Evolutionary conservation across 2,113 vertebrate genomes (phyloP).

Genomic region (Dendrocopos noguchii): DNA sequence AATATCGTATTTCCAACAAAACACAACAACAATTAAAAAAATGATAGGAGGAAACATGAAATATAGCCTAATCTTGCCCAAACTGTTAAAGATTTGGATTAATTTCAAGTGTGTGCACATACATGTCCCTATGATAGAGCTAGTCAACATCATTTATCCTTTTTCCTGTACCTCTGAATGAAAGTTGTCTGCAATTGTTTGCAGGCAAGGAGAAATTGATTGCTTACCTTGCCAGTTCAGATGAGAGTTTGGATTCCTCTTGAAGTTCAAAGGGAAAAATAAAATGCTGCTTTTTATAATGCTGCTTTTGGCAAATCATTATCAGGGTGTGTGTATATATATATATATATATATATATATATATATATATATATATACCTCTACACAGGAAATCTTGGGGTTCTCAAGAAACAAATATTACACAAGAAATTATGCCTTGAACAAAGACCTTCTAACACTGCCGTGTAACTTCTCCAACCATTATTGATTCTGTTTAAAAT

Average conservation of each 20-base stretch:
- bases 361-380: no score
- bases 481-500: constrained; percentile 2
- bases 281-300: not conserved
- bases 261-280: not conserved
- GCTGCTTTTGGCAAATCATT: not conserved
- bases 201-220: not conserved
- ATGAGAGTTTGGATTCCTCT: not conserved
- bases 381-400: not conserved
- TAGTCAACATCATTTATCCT: not conserved
- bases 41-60: not conserved
- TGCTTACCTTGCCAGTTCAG: not conserved
- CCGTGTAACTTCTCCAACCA: not conserved
- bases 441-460: constrained; percentile 9
- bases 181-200: not conserved
- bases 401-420: not conserved
- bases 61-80: not conserved
- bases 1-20: not conserved
- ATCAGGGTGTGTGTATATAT: not conserved
- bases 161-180: not conserved
- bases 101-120: not conserved
- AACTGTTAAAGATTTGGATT: not conserved
- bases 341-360: no score
- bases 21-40: not conserved
- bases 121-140: not conserved
- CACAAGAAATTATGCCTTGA: not conserved